Evolutionary conservation across 2,113 vertebrate species (phyloP), one percentile per base, ranked within the genome.

Genomic region (Oreochromis niloticus): DNA sequence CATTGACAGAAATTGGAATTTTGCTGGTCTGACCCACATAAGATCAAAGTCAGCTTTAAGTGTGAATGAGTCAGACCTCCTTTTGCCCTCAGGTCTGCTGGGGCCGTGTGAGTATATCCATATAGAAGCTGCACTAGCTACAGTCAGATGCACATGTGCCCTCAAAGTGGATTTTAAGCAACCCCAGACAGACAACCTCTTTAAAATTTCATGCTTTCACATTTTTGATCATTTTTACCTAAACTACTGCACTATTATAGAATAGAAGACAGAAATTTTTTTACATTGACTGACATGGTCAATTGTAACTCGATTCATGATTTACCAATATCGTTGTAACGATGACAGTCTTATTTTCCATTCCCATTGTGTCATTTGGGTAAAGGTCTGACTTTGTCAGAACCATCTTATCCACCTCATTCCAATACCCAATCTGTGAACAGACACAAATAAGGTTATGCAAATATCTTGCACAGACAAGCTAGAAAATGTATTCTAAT

Each of bases 291-390:
- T 39, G 41, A 2, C 2, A 88, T 43, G n/a, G 39, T 57, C 34
- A 39, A 7, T 22, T 39, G 17, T 22, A 7, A 41, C 43, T 63
- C 12, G 22, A 78, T 39, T 46, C 3, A 16, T 68, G 63, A 8
- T 3, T 68, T 98, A 99, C 98, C 98, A 99, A 96, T 93, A 99
- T 99, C 66, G 98, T 99, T 36, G 98, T 98, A 92, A 99, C 98
- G 54, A 99, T 97, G 87, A 99, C 98, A 3, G 98, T 99, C 95
- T 99, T 99, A 94, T 99, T 99, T 89, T 99, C 98, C 95, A 99
- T 96, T 89, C 97, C 98, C 59, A 97, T 97, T 30, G 98, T 97
- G 86, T 99, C 98, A 34, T 99, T 99, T 84, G 97, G 97, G 75
- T 97, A 97, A n/a, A 98, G 96, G 39, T 99, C 98, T 0, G 97